These are phyloP conservation scores for Trypoxylon attenuatum DNA, from an alignment of 2,888 invertebrate species.

Conservation along the genomic window DNA sequence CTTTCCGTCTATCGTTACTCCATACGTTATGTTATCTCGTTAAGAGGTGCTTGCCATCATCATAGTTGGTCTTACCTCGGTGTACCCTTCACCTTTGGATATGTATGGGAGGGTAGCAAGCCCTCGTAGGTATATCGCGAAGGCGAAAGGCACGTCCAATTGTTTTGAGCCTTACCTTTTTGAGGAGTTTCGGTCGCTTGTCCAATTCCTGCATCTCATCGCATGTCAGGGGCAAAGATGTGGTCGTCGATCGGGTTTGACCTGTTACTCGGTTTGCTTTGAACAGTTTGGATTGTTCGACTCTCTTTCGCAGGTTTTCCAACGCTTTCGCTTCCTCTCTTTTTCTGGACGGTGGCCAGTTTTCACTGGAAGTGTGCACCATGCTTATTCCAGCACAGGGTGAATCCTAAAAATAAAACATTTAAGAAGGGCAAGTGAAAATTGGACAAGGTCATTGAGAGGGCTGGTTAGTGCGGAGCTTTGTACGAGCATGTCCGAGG, in stretches of 20 bases:
- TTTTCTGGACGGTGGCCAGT: conserved; percentile 80
- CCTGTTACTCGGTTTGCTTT: conserved; percentile 76
- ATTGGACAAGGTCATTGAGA: too few relatives aligned
- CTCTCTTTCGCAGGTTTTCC: conserved; percentile 82
- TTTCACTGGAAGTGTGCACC: conserved; percentile 69
- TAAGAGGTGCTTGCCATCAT: too few relatives aligned
- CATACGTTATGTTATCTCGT: too few relatives aligned
- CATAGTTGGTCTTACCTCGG: too few relatives aligned
- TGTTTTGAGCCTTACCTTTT: conserved; percentile 75
- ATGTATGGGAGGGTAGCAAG: too few relatives aligned
- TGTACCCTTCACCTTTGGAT: too few relatives aligned
- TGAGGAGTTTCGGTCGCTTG: conserved; percentile 80
- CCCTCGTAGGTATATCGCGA: too few relatives aligned
- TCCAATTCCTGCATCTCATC: conserved; percentile 76
- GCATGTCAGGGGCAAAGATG: conserved; percentile 61
- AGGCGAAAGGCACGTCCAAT: neutral
- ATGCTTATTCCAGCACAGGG: conserved; percentile 59
- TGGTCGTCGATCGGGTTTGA: conserved; percentile 65
- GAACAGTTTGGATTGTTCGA: conserved; percentile 77
- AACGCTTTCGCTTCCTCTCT: conserved; percentile 83
- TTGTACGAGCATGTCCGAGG: too few relatives aligned
- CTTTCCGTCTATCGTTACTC: too few relatives aligned
- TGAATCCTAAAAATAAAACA: conserved; percentile 34
- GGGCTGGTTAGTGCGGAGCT: too few relatives aligned
- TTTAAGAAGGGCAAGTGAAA: too few relatives aligned